A percentile compares a stretch with the other conserved stretches of the same genome.
These are phyloP conservation scores for Phylloscopus whistleri DNA, from an alignment of 2,113 vertebrate species.

Conservation along the genomic window DNA sequence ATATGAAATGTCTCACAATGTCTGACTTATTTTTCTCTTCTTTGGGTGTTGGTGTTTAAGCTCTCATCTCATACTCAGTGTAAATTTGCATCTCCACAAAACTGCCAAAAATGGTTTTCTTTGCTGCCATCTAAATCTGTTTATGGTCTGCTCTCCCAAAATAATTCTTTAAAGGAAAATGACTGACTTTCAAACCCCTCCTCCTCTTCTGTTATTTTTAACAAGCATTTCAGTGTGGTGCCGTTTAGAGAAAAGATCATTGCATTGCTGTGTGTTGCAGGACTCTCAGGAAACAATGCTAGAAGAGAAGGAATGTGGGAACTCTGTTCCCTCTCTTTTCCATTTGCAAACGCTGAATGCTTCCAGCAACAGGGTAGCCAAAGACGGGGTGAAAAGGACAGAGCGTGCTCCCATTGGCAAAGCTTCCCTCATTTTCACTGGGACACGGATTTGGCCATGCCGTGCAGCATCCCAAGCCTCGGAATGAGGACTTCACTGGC, in stretches of 20 bases:
- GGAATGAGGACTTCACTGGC: background rate
- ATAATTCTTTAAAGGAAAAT: conserved; percentile 34
- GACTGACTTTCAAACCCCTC: conserved; percentile 30
- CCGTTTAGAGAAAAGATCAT: background rate
- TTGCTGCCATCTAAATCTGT: conserved; percentile 34
- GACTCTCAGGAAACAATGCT: conserved; percentile 41
- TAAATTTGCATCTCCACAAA: conserved; percentile 14
- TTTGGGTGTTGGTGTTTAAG: background rate
- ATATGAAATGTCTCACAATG: background rate
- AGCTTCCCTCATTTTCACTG: background rate
- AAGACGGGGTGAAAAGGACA: conserved; percentile 20
- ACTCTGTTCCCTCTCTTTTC: conserved; percentile 33
- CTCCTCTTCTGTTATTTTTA: conserved; percentile 55
- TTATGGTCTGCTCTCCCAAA: background rate
- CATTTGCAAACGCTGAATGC: background rate
- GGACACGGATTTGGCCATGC: background rate
- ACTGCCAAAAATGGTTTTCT: conserved; percentile 51
- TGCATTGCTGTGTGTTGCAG: background rate
- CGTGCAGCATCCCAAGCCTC: accelerated
- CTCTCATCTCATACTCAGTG: background rate
- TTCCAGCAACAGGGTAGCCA: conserved; percentile 4
- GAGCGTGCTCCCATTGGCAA: conserved; percentile 9
- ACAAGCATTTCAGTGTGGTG: background rate
- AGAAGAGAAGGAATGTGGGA: conserved; percentile 29
- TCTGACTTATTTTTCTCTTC: conserved; percentile 16